phyloP scores from a whole-genome alignment of 2,113 vertebrate species.

The Daphoenositta chrysoptera region DNA sequence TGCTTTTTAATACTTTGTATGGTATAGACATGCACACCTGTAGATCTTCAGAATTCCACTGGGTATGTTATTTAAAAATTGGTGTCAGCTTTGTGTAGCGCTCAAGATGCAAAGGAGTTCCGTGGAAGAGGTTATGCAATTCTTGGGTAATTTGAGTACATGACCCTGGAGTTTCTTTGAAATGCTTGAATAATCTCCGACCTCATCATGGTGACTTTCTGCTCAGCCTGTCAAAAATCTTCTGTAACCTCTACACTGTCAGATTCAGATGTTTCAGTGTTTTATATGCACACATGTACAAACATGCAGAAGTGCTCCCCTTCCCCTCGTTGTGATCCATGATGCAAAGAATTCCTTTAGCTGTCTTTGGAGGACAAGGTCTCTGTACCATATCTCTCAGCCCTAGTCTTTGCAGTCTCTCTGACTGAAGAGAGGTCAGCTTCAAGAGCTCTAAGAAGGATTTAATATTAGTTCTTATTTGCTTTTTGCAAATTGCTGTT shows the following conservation, averaged over 20 bases:
- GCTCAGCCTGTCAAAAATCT: not conserved
- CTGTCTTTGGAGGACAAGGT: not conserved
- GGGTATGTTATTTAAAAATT: not conserved
- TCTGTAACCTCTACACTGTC: not conserved
- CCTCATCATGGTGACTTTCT: not conserved
- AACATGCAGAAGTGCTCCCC: not conserved
- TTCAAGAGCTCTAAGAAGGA: not conserved
- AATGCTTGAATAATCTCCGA: not conserved
- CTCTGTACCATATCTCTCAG: rapidly evolving
- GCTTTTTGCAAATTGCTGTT: not conserved
- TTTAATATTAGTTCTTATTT: not conserved
- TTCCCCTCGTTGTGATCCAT: no score
- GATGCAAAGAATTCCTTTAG: not conserved
- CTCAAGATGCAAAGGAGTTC: not conserved
- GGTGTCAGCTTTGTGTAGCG: not conserved
- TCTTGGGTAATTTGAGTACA: not conserved
- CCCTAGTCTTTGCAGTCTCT: not conserved
- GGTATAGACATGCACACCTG: not conserved
- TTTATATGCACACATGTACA: not conserved
- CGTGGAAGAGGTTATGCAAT: not conserved
- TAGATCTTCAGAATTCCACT: not conserved
- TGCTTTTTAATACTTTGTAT: rapidly evolving
- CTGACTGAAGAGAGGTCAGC: not conserved
- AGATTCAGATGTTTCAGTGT: not conserved
- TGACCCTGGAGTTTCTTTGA: not conserved